Base-by-base conservation (phyloP, 2,888 invertebrate genomes). In the Vandiemenella viatica region DNA sequence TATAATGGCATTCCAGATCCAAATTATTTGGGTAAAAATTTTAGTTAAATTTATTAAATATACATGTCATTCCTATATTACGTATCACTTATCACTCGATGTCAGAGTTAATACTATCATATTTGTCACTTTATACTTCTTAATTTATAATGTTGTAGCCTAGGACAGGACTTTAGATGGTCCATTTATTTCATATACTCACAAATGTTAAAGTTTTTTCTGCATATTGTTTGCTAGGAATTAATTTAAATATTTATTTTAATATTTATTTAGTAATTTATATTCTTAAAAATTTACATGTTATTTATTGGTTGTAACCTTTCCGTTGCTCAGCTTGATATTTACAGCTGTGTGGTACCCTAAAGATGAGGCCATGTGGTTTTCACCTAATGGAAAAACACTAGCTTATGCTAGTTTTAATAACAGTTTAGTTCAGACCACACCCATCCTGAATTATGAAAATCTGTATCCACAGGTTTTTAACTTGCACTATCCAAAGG, bases 381-480 rank as follows among this genome's bases (percentile, higher is more conserved):
- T 92, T 70, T 89, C 90, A 1, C 76, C 78, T 0, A 77, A 81
- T 59, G 90, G 90, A 18, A 74, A 68, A 13, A 78, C 79, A 61
- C 64, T 96, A 55, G 86, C 87, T 1, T 96, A 76, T 61, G 85
- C 79, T 2, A 76, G 80, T 23, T 89, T 89, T 62, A 77, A 89
- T 60, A 90, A 91, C 62, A 74, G 75, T 1, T 62, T 72, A 4
- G 85, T 85, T 0, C 75, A 76, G 19, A 64, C 78, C 19, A 87
- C 89, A 75, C 76, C 76, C 53, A 79, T 88, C 37, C 85, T 85
- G 0, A 77, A 82, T 59, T 91, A 86, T 61, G 90, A 90, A 1
- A 81, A 76, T 59, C 89, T 89, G 63, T 91, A 90, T 66, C 83
- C 89, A 0, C 68, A 73, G 55, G 75, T 78, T 42, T 76, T 80